These are phyloP conservation scores for Apoderus coryli DNA, from an alignment of 2,888 invertebrate species.

Conservation along the genomic window DNA sequence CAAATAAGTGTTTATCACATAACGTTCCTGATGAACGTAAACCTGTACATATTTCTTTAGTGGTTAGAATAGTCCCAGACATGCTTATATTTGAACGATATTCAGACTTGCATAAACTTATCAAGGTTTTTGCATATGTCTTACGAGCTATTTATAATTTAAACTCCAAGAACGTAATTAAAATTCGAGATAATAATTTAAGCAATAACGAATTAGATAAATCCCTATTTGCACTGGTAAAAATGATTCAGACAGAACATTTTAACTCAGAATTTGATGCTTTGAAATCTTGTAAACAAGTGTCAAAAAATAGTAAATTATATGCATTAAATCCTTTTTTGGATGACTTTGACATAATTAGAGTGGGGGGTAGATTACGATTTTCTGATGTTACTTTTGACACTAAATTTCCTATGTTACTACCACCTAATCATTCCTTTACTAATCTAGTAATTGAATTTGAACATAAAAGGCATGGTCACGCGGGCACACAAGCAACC, in stretches of 20 bases:
- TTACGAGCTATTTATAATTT: slow-evolving; percentile 2
- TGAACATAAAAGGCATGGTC: slow-evolving; percentile 7
- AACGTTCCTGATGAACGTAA: no score
- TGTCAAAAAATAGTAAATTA: not conserved
- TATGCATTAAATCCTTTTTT: slow-evolving; percentile 7
- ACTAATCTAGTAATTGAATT: slow-evolving; percentile 5
- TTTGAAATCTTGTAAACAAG: slow-evolving; percentile 1
- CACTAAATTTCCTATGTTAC: slow-evolving; percentile 3
- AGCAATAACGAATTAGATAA: slow-evolving; percentile 8
- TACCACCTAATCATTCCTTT: not conserved
- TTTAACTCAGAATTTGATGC: slow-evolving; percentile 6
- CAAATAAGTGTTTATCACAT: no score
- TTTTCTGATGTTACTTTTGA: slow-evolving; percentile 1
- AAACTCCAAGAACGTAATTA: no score
- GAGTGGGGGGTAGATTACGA: slow-evolving; percentile 8
- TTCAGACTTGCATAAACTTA: slow-evolving; percentile 2
- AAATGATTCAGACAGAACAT: slow-evolving; percentile 4
- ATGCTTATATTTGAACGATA: slow-evolving; percentile 3
- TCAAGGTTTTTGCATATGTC: not conserved
- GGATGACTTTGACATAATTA: slow-evolving; percentile 4
- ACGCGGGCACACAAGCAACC: slow-evolving; percentile 8
- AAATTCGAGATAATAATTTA: no score
- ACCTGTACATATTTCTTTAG: no score
- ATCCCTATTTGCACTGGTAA: slow-evolving; percentile 2
- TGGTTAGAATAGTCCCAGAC: no score